Percentiles rank a stretch among this genome's conserved stretches.
Conservation (phyloP, 2,888 invertebrate species). For the Nebria brevicollis region DNA sequence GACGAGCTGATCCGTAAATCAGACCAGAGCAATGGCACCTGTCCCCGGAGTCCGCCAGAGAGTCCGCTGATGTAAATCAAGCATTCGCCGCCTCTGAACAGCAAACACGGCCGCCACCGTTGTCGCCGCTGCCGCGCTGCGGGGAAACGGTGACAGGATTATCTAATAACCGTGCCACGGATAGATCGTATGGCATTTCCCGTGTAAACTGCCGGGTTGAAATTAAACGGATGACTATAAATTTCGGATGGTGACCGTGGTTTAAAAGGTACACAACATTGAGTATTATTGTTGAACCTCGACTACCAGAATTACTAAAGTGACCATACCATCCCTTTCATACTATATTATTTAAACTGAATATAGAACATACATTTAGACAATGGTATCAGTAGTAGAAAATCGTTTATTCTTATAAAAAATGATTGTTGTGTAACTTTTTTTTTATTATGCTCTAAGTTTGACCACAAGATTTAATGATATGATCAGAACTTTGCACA, state of each 20-base stretch:
- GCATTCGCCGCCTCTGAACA: neutral
- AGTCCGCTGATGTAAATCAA: conserved; percentile 8
- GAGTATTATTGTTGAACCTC: neutral
- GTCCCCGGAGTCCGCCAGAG: neutral
- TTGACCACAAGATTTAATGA: neutral
- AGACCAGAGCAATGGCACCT: conserved; percentile 16
- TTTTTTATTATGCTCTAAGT: neutral
- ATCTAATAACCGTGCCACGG: conserved; percentile 40
- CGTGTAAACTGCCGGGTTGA: conserved; percentile 49
- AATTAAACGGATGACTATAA: conserved; percentile 54
- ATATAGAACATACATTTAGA: no score
- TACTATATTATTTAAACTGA: no score
- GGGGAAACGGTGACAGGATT: conserved; percentile 45
- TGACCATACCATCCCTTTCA: no score
- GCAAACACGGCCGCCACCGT: neutral
- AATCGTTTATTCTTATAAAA: no score
- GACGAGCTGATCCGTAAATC: conserved; percentile 33
- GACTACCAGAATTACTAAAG: no score
- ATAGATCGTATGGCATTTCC: conserved; percentile 25
- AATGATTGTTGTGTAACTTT: neutral
- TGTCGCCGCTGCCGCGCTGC: conserved; percentile 16
- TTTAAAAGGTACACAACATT: conserved; percentile 38
- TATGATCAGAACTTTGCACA: neutral
- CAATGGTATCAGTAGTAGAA: no score
- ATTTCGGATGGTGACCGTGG: conserved; percentile 47